Base-by-base conservation (phyloP, 2,113 vertebrate genomes). In the Dascyllus trimaculatus region DNA sequence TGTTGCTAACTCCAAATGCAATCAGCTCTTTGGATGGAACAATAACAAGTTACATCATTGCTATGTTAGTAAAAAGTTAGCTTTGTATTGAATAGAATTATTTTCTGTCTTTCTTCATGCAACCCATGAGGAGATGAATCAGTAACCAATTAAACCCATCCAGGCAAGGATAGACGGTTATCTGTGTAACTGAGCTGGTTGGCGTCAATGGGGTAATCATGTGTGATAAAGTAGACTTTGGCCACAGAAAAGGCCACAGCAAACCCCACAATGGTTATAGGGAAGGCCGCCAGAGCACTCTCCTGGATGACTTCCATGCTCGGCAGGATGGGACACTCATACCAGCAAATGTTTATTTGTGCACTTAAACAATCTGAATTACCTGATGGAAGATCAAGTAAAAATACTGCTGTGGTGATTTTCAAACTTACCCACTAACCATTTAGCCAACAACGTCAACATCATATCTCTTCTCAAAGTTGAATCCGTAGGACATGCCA, bases 1-100 rank as follows among this genome's bases (percentile, higher is more conserved):
- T 96, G 86, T 99, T 98, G 84, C 96, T 91, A 19, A 96, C 35
- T 17, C 98, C 97, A 80, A 98, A 98, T 29, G 97, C 98, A 68
- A 98, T 95, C 35, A 99, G 93, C 67, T 99, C 97, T 97, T 99
- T 69, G 19, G 68, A 52, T 11, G 25, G 13, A 38, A 32, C 1
- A 40, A 21, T 24, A 3, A 52, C 26, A 57, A 21, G 22, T 11
- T 18, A 6, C n/a, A 4, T 51, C 1, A 18, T 46, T 9, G 13
- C 17, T 6, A 6, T 54, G 11, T 7, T 4, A 46, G 21, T 7
- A 1, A 38, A 69, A 22, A 4, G 1, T 43, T 22, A 46, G 2
- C 7, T 64, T 67, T 48, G 11, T 48, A 67, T 43, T 17, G 2
- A 25, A 8, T 22, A 15, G 1, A 22, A 26, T 22, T 13, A 52